A percentile compares a stretch with the other conserved stretches of the same genome.
Conservation (phyloP, 2,113 vertebrate species). For the Lasiurus cinereus region DNA sequence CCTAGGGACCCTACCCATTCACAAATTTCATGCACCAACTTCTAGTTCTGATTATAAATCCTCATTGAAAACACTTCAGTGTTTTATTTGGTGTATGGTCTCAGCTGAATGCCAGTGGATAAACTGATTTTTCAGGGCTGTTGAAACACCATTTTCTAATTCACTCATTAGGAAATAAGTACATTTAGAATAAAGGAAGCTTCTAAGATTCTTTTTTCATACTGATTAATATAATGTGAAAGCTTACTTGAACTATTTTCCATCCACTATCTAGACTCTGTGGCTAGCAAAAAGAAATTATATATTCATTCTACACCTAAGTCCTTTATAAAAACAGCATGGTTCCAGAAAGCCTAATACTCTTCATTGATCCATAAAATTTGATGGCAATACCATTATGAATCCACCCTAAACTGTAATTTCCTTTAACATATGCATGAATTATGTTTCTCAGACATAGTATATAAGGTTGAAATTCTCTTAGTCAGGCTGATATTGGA, state of each 20-base stretch:
- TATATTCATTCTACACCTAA: constrained; percentile 45
- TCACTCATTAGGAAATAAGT: constrained; percentile 51
- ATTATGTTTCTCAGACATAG: constrained; percentile 57
- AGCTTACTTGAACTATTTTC: neutral
- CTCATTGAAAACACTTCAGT: neutral
- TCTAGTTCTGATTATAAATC: constrained; percentile 26
- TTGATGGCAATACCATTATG: constrained; percentile 71
- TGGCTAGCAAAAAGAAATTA: constrained; percentile 57
- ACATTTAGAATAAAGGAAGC: neutral
- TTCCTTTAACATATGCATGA: constrained; percentile 65
- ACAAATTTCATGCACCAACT: too few species aligned
- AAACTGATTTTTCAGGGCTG: constrained; percentile 9
- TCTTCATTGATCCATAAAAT: constrained; percentile 74
- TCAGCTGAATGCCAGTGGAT: constrained; percentile 19
- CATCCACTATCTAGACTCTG: neutral
- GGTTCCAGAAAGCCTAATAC: constrained; percentile 70
- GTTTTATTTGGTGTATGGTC: constrained; percentile 29
- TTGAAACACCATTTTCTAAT: constrained; percentile 18
- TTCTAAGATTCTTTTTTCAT: constrained; percentile 39
- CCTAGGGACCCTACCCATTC: too few species aligned
- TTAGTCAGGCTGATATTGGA: neutral
- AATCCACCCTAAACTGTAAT: constrained; percentile 57
- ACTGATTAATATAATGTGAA: constrained; percentile 27
- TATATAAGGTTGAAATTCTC: neutral
- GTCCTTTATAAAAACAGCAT: constrained; percentile 59